Evolutionary conservation across 2,797 vertebrate species (phyloP).

Genomic region (Sebastes hubbsi): DNA sequence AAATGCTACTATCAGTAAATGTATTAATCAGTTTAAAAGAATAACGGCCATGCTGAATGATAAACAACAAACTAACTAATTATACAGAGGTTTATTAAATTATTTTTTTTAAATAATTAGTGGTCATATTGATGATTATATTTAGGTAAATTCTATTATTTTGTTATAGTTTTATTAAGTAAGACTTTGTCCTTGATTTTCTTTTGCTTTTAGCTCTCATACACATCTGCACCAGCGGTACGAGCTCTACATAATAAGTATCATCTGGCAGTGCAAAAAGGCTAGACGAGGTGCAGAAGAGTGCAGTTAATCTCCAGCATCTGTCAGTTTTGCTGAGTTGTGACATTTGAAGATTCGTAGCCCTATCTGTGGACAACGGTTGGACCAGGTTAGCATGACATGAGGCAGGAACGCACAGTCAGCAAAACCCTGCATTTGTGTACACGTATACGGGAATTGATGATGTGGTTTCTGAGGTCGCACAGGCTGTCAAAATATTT

Average conservation of each 20-base stretch:
- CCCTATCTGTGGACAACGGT: neutral
- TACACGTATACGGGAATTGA: constrained; percentile 35
- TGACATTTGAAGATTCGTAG: neutral
- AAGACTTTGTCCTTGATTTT: neutral
- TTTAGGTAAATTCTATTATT: neutral
- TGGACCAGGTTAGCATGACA: neutral
- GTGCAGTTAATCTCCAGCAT: neutral
- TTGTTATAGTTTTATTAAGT: neutral
- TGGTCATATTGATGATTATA: neutral
- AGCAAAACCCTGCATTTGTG: constrained; percentile 46
- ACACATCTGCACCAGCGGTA: neutral
- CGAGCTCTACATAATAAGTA: neutral
- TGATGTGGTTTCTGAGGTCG: constrained; percentile 55
- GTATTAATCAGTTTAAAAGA: neutral
- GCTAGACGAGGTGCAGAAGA: neutral
- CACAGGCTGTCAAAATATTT: constrained; percentile 12
- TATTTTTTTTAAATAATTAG: neutral
- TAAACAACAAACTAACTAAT: neutral
- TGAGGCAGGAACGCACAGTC: constrained; percentile 17
- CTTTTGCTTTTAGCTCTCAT: neutral
- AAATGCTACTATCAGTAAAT: neutral
- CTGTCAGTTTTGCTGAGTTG: neutral
- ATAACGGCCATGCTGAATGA: neutral
- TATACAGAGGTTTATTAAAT: neutral
- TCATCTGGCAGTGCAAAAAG: neutral